Conservation (phyloP, 2,113 vertebrate species). For the Cervus canadensis region DNA sequence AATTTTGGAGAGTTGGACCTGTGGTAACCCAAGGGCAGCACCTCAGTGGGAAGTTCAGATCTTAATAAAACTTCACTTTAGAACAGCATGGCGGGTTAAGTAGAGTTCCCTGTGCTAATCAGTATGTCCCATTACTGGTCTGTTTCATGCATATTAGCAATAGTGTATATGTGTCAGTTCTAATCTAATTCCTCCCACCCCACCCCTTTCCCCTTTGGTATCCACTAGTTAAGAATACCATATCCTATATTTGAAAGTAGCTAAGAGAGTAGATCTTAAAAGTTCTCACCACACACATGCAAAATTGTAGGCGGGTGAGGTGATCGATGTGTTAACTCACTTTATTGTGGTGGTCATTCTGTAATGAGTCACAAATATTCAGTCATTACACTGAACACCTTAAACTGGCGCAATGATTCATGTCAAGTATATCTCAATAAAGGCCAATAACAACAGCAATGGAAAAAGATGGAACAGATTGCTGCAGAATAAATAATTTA, state of each 20-base stretch:
- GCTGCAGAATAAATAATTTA: neutral
- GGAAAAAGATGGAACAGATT: neutral
- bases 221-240: neutral
- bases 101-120: rapidly evolving
- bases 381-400: neutral
- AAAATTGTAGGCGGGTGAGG: neutral
- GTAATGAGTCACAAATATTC: neutral
- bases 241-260: neutral
- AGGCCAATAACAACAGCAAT: neutral
- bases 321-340: neutral
- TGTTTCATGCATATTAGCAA: neutral
- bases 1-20: neutral
- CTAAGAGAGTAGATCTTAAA: neutral
- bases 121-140: neutral
- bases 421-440: neutral
- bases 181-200: neutral
- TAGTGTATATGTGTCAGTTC: rapidly evolving
- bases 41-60: neutral
- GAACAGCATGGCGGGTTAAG: neutral
- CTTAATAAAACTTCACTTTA: neutral
- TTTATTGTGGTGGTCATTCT: neutral
- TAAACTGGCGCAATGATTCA: neutral
- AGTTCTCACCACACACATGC: neutral
- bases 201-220: neutral
- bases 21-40: neutral